Evolutionary conservation across 2,888 invertebrate genomes (phyloP).

Genomic region (Drosophila infuscata): DNA sequence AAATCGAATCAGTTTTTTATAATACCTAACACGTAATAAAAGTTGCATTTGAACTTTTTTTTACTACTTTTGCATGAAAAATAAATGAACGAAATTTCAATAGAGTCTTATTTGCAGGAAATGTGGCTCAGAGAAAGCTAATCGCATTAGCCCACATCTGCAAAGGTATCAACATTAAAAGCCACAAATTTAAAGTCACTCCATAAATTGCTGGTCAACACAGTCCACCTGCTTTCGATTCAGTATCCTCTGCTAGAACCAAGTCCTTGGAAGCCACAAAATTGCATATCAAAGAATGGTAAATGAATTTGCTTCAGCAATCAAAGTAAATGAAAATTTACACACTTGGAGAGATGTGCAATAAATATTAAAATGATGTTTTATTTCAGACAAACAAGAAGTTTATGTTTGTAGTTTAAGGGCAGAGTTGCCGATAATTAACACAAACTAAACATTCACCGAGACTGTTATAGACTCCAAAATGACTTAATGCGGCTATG

Average conservation of each 20-base stretch:
- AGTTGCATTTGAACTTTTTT: neutral
- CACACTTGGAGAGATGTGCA: slow-evolving; percentile 11
- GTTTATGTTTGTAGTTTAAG: neutral
- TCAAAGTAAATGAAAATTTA: slow-evolving; percentile 58
- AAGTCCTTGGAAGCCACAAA: slow-evolving; percentile 38
- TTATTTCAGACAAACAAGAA: slow-evolving; percentile 12
- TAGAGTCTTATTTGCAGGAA: slow-evolving; percentile 13
- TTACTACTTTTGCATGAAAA: neutral
- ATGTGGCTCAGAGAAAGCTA: slow-evolving; percentile 38
- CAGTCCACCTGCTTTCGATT: neutral
- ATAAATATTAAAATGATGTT: slow-evolving; percentile 25
- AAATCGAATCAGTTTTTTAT: neutral
- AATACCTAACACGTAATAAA: slow-evolving; percentile 1
- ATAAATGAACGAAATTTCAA: slow-evolving; percentile 12
- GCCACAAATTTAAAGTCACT: slow-evolving; percentile 56
- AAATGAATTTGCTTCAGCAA: slow-evolving; percentile 57
- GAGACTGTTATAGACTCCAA: neutral
- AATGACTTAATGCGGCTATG: neutral
- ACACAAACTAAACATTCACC: neutral
- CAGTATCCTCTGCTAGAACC: neutral
- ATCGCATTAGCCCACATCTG: slow-evolving; percentile 52
- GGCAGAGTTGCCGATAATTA: slow-evolving; percentile 10
- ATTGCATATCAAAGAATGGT: slow-evolving; percentile 44
- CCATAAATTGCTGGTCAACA: slow-evolving; percentile 33
- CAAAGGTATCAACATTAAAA: slow-evolving; percentile 21